Evolutionary conservation across 2,797 vertebrate species (phyloP), one percentile per base, ranked within the genome.

Genomic region (Mastacembelus armatus): DNA sequence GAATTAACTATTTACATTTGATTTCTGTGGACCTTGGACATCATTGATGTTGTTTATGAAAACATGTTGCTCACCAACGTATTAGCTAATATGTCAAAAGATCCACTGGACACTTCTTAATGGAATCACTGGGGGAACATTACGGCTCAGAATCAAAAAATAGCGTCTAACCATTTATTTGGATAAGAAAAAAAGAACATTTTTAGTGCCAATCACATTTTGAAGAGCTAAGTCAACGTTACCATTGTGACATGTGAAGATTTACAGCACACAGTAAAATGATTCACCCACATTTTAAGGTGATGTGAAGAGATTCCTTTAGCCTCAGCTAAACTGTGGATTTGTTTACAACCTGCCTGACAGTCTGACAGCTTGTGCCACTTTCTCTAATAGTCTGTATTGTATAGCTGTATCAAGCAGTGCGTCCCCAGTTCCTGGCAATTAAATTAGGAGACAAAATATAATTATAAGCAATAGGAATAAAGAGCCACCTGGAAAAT

Each of bases 221-320:
- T n/a, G 8, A 26, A 24, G 22, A 16, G 19, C 39, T 18, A 4
- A 26, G 26, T 14, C 6, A 3, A 21, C 12, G 49, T 9, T 39
- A 18, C 2, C 10, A 10, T 5, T 42, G 21, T 42, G 18, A 50
- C 33, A 35, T 19, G 24, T 4, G 7, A 10, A 0, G 40, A 22
- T 45, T 45, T 30, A 38, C n/a, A 55, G n/a, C n/a, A 47, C 32
- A 33, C 63, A 39, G 52, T 40, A 6, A 33, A 22, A 22, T 14
- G 11, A 30, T 10, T 18, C 18, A n/a, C n/a, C n/a, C n/a, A 14
- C n/a, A 19, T 21, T 50, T 7, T 2, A 27, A 48, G 16, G 4
- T 14, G 16, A 18, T n/a, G n/a, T n/a, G n/a, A n/a, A n/a, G n/a
- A n/a, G n/a, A n/a, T n/a, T n/a, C n/a, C n/a, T n/a, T n/a, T n/a